phyloP scores from a whole-genome alignment of 2,888 invertebrate species.

The Drosophila vallismaia region DNA sequence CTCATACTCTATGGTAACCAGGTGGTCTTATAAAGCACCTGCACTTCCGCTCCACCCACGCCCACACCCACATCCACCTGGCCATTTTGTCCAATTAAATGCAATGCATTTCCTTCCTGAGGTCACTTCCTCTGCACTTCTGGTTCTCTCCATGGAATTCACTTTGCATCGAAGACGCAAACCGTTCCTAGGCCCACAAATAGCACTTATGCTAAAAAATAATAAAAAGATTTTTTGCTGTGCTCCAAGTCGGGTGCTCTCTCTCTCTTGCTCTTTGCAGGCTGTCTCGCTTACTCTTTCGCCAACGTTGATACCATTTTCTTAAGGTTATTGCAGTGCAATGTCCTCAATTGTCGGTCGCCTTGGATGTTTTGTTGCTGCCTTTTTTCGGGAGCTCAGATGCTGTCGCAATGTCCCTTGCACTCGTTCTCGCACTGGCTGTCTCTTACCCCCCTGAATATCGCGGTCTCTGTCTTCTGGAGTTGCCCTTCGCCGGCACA shows the following conservation, averaged over 20 bases:
- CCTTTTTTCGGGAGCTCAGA: conserved; percentile 69
- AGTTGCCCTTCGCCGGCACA: conserved; percentile 61
- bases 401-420: conserved; percentile 55
- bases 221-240: conserved; percentile 56
- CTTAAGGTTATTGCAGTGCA: conserved; percentile 81
- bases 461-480: conserved; percentile 13
- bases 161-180: neutral
- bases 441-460: conserved; percentile 3
- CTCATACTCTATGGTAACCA: conserved; percentile 5
- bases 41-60: neutral
- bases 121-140: conserved; percentile 67
- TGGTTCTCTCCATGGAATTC: conserved; percentile 11
- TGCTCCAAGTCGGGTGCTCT: conserved; percentile 62
- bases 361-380: conserved; percentile 57
- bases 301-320: conserved; percentile 55
- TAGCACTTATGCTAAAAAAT: conserved; percentile 58
- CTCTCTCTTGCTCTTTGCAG: conserved; percentile 7
- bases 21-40: conserved; percentile 14
- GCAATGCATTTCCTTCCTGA: conserved; percentile 74
- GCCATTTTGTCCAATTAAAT: conserved; percentile 71
- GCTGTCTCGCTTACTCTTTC: conserved; percentile 51
- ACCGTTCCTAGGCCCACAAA: conserved; percentile 53
- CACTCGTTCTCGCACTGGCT: conserved; percentile 4
- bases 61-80: conserved; percentile 2
- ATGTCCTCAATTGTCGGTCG: conserved; percentile 78